A percentile compares a stretch with the other conserved stretches of the same genome.
phyloP scores from a whole-genome alignment of 2,797 vertebrate genomes.

The Sardinella longiceps region DNA sequence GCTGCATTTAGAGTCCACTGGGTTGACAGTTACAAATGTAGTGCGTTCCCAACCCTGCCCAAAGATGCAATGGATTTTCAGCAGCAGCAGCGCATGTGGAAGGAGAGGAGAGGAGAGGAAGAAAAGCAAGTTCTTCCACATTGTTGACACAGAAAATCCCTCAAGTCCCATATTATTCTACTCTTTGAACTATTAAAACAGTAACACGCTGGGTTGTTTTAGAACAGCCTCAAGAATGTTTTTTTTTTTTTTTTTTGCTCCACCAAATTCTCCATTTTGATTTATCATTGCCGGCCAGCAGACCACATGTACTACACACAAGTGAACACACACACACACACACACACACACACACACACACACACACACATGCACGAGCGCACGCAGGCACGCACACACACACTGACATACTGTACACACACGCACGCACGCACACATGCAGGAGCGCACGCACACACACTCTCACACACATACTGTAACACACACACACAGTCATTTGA shows the following conservation, averaged over 20 bases:
- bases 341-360: neutral
- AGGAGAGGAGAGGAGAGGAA: neutral
- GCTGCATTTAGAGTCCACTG: conserved; percentile 41
- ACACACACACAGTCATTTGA: neutral
- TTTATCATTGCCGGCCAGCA: conserved; percentile 3
- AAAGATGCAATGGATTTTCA: conserved; percentile 38
- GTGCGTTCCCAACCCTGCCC: conserved; percentile 45
- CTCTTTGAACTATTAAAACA: conserved; percentile 32
- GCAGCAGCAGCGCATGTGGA: conserved; percentile 32
- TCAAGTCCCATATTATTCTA: conserved; percentile 40
- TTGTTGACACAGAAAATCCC: conserved; percentile 50
- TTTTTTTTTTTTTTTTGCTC: neutral
- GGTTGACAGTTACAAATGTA: conserved; percentile 56
- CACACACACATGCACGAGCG: neutral
- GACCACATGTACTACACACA: neutral
- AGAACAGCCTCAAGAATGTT: conserved; percentile 16
- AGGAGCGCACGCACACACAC: neutral
- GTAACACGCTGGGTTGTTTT: conserved; percentile 19
- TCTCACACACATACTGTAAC: neutral
- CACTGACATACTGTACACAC: neutral
- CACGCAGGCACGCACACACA: neutral
- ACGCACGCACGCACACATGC: neutral
- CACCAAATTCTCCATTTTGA: conserved; percentile 23
- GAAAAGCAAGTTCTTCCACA: conserved; percentile 33
- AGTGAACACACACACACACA: neutral